phyloP scores from a whole-genome alignment of 2,113 vertebrate genomes.

The Scortum barcoo region DNA sequence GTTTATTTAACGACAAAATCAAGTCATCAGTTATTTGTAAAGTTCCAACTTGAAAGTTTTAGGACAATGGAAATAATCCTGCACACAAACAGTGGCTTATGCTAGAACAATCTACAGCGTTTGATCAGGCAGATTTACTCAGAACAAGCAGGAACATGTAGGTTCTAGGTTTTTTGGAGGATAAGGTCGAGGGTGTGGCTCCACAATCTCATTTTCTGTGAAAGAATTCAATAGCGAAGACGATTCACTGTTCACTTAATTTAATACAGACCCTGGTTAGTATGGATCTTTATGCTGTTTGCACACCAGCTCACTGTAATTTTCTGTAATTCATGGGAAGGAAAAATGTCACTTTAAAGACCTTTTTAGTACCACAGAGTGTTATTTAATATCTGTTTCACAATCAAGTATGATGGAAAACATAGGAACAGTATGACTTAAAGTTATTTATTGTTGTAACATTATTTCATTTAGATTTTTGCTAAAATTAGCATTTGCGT shows the following conservation, averaged over 20 bases:
- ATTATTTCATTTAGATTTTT: too few species aligned
- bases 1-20: not conserved
- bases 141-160: not conserved
- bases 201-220: not conserved
- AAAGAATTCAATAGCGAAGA: not conserved
- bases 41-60: not conserved
- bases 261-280: not conserved
- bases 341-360: not conserved
- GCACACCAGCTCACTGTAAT: not conserved
- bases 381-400: not conserved
- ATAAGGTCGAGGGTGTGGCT: not conserved
- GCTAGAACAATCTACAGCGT: not conserved
- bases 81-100: not conserved
- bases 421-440: not conserved
- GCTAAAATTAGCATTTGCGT: too few species aligned
- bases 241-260: not conserved
- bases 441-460: not conserved
- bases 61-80: too few species aligned
- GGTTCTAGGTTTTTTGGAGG: not conserved
- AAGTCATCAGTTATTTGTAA: not conserved
- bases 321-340: not conserved
- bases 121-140: not conserved
- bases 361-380: not conserved
- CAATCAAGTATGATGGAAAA: not conserved
- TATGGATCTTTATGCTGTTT: not conserved